Conservation (phyloP, 2,113 vertebrate species). For the Syngnathus scovelli region DNA sequence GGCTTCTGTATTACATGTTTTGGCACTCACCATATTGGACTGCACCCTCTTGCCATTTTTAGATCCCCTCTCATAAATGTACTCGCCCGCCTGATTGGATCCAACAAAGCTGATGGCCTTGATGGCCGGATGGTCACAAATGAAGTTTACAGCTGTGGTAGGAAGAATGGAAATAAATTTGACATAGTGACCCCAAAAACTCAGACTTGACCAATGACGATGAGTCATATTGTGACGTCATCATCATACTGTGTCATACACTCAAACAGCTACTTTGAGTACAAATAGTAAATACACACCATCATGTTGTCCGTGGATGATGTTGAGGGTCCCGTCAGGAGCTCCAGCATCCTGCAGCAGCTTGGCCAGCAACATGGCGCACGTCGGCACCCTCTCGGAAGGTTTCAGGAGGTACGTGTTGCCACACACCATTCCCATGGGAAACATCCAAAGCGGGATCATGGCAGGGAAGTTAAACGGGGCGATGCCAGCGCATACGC, state of each 20-base stretch:
- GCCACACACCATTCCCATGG: conserved; percentile 92
- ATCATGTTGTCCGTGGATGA: conserved; percentile 90
- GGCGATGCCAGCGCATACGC: conserved; percentile 89
- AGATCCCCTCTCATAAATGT: conserved; percentile 94
- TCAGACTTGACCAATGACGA: neutral
- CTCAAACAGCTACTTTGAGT: neutral
- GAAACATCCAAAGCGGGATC: conserved; percentile 99
- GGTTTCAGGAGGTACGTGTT: conserved; percentile 96
- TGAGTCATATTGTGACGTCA: neutral
- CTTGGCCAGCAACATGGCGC: conserved; percentile 88
- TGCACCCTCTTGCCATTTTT: conserved; percentile 93
- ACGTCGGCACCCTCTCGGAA: conserved; percentile 89
- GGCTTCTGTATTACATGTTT: neutral
- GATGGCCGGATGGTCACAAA: conserved; percentile 95
- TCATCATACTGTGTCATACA: neutral
- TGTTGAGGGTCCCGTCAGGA: conserved; percentile 86
- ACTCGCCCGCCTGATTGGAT: conserved; percentile 94
- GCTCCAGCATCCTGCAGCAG: conserved; percentile 90
- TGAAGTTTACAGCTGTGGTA: conserved; percentile 86
- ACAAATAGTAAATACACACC: conserved; percentile 61
- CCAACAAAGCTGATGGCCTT: conserved; percentile 97
- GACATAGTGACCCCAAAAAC: neutral
- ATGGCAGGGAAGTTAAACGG: conserved; percentile 98
- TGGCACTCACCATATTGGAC: conserved; percentile 87
- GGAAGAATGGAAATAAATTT: conserved; percentile 1